Percentiles rank a stretch among this genome's conserved stretches.
Conservation (phyloP, 2,113 vertebrate species). For the Puma concolor region DNA sequence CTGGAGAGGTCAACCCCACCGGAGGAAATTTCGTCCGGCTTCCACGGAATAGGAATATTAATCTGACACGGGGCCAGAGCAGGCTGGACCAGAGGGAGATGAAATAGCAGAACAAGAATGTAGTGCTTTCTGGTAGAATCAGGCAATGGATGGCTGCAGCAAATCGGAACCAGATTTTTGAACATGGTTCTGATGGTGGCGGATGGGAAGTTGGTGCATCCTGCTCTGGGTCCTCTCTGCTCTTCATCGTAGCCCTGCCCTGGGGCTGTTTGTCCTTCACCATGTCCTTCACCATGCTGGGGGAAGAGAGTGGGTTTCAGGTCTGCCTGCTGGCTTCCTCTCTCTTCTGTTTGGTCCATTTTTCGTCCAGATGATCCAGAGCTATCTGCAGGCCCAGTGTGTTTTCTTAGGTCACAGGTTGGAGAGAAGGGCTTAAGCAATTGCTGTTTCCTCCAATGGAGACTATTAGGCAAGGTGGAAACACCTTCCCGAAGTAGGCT, state of each 20-base stretch:
- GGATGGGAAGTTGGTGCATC: not conserved
- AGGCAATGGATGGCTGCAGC: not conserved
- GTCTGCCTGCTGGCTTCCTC: not conserved
- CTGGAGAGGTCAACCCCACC: conserved; percentile 51
- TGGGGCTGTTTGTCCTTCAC: not conserved
- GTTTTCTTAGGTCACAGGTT: not conserved
- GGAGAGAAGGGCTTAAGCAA: not conserved
- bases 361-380: not conserved
- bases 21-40: conserved; percentile 38
- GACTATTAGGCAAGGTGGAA: not conserved
- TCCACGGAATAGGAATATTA: conserved; percentile 65
- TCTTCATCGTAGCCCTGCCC: not conserved
- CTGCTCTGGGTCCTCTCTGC: not conserved
- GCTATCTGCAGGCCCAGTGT: not conserved
- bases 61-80: conserved; percentile 71
- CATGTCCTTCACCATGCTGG: not conserved
- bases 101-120: conserved; percentile 74
- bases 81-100: conserved; percentile 72
- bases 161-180: conserved; percentile 73
- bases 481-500: not conserved
- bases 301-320: not conserved
- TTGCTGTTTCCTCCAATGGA: not conserved
- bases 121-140: conserved; percentile 48
- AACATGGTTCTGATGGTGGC: not conserved
- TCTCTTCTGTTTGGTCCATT: not conserved